A percentile compares a stretch with the other conserved stretches of the same genome.
Evolutionary conservation across 2,888 invertebrate species (phyloP).

Genomic region (Rotaria socialis): DNA sequence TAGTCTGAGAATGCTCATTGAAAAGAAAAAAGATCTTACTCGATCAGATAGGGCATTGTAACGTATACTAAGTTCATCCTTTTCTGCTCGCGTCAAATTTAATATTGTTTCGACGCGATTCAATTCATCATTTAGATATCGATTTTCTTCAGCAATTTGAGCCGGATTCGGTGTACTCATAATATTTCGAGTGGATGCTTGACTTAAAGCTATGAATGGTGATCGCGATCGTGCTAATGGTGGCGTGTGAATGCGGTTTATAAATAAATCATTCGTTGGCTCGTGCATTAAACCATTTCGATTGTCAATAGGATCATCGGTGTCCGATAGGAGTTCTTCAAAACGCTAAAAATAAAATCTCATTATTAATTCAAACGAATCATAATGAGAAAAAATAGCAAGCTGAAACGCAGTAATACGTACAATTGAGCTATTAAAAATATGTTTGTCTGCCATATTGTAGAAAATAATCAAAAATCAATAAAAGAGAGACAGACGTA

Average conservation of each 20-base stretch:
- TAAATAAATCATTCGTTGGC: neutral
- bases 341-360: neutral
- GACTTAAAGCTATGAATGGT: neutral
- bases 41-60: slow-evolving; percentile 61
- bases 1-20: neutral
- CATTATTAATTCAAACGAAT: neutral
- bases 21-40: slow-evolving; percentile 52
- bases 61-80: slow-evolving; percentile 60
- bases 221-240: neutral
- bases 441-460: neutral
- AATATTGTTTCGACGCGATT: slow-evolving; percentile 60
- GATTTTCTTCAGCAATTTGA: slow-evolving; percentile 58
- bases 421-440: neutral
- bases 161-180: neutral
- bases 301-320: neutral
- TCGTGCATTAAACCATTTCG: neutral
- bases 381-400: too few species aligned
- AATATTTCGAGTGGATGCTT: neutral
- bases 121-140: slow-evolving; percentile 58
- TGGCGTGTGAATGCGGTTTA: neutral
- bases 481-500: too few species aligned
- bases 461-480: neutral
- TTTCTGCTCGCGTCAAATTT: slow-evolving; percentile 58
- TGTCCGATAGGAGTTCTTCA: neutral
- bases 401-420: neutral